Evolutionary conservation across 1,140 invertebrate genomes (phyloP).

Genomic region (Holcopasites calliopsidis): DNA sequence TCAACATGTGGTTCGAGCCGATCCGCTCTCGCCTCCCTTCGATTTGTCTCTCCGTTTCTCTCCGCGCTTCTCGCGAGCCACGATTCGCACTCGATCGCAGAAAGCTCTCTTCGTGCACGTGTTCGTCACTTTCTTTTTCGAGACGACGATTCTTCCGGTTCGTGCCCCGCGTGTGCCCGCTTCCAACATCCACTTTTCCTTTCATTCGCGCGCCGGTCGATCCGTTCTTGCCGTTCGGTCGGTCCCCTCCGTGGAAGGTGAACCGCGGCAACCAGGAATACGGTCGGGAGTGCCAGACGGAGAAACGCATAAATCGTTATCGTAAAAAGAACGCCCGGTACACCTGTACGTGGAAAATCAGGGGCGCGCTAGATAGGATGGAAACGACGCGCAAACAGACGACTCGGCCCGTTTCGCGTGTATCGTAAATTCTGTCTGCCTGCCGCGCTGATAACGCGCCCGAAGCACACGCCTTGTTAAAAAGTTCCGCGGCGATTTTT

Average conservation of each 20-base stretch:
- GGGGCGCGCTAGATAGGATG: slow-evolving; percentile 42
- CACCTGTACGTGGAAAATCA: slow-evolving; percentile 50
- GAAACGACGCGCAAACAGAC: slow-evolving; percentile 54
- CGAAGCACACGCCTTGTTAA: slow-evolving; percentile 39
- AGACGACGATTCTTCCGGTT: neutral
- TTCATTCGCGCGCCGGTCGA: neutral
- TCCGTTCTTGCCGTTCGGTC: neutral
- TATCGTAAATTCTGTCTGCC: slow-evolving; percentile 54
- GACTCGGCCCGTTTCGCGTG: slow-evolving; percentile 28
- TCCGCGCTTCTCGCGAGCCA: too few species aligned
- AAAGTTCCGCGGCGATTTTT: slow-evolving; percentile 41
- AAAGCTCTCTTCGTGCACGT: too few species aligned
- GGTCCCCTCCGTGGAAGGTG: neutral
- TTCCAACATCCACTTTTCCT: neutral
- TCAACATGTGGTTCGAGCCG: slow-evolving; percentile 30
- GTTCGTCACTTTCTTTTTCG: neutral
- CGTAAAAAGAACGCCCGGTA: slow-evolving; percentile 24
- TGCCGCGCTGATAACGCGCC: slow-evolving; percentile 48
- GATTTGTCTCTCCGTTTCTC: neutral
- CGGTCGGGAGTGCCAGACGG: neutral
- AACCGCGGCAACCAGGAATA: neutral
- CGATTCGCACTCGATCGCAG: too few species aligned
- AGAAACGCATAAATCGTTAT: slow-evolving; percentile 20
- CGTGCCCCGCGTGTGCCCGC: neutral
- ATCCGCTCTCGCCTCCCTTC: neutral